Evolutionary conservation across 2,113 vertebrate species (phyloP).

Genomic region (Mohoua ochrocephala): DNA sequence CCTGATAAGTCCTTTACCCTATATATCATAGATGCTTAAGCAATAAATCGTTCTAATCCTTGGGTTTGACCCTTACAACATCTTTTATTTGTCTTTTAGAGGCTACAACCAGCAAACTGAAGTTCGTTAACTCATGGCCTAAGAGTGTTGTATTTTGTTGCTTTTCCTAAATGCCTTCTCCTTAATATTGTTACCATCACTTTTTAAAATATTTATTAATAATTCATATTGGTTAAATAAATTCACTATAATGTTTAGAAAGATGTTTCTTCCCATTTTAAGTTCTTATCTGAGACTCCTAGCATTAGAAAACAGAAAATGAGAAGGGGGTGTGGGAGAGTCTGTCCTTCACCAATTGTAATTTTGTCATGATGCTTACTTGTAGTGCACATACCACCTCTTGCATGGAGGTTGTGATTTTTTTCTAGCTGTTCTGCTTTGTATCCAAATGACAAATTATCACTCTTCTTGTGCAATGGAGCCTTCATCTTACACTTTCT

Average conservation of each 20-base stretch:
- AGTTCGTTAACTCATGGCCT: neutral
- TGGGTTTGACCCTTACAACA: neutral
- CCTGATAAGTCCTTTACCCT: neutral
- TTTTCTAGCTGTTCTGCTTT: neutral
- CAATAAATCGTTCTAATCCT: slow-evolving; percentile 6
- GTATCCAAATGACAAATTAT: neutral
- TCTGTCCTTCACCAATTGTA: neutral
- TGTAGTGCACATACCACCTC: neutral
- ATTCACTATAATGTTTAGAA: neutral
- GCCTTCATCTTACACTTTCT: neutral
- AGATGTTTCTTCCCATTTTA: neutral
- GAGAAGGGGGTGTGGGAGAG: neutral
- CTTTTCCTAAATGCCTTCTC: neutral
- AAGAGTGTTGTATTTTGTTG: neutral
- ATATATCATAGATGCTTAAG: neutral
- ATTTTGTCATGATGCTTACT: neutral
- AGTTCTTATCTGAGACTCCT: neutral
- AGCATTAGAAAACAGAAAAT: neutral
- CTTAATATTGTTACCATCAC: neutral
- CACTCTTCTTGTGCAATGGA: neutral
- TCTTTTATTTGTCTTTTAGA: neutral
- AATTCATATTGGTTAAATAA: neutral
- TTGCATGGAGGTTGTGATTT: neutral
- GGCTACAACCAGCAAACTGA: neutral
- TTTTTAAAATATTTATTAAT: neutral